A percentile compares a stretch with the other conserved stretches of the same genome.
Conservation (phyloP, 2,797 vertebrate genomes). For the Cuculus canorus region DNA sequence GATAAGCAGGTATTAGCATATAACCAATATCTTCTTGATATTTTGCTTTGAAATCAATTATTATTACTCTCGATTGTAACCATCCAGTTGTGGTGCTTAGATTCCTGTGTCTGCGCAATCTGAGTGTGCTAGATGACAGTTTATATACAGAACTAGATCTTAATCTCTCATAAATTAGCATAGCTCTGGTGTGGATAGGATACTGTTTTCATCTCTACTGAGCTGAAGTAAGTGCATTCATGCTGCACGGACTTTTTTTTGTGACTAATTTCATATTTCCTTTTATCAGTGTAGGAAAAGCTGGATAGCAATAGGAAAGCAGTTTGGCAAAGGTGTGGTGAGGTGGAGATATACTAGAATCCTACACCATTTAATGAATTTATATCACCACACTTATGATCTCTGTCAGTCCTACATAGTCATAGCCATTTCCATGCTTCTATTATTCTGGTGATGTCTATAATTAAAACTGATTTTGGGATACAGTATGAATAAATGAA, state of each 20-base stretch:
- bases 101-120: background rate
- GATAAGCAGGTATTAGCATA: background rate
- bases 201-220: background rate
- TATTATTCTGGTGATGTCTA: background rate
- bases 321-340: background rate
- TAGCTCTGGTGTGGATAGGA: background rate
- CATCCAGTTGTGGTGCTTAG: background rate
- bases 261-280: rapidly evolving
- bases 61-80: background rate
- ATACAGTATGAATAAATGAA: background rate
- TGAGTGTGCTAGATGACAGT: background rate
- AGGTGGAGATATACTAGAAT: background rate
- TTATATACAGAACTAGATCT: background rate
- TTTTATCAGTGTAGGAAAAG: background rate
- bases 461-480: background rate
- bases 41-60: background rate
- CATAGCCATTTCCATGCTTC: background rate
- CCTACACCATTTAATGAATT: background rate
- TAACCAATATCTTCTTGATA: background rate
- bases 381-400: rapidly evolving
- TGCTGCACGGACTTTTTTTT: background rate
- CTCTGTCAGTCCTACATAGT: background rate
- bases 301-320: background rate
- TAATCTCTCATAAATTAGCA: background rate
- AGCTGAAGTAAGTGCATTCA: background rate